Evolutionary conservation across 2,888 invertebrate genomes (phyloP).

Genomic region (Morinoia aosen): DNA sequence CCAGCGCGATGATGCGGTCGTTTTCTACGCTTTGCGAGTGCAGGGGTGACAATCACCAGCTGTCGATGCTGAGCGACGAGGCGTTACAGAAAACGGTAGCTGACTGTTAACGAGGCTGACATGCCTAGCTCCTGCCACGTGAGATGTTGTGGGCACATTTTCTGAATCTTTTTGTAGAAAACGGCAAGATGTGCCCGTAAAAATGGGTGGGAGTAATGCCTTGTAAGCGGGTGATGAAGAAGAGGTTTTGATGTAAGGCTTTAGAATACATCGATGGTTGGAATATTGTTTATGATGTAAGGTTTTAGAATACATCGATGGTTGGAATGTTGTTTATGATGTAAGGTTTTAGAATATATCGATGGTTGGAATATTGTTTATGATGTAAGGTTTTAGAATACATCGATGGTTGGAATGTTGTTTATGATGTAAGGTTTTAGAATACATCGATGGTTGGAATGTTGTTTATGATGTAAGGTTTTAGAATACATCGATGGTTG

Average conservation of each 20-base stretch:
- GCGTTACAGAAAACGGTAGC: conserved; percentile 40
- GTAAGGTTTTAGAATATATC: neutral
- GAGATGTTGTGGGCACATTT: neutral
- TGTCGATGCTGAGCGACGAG: conserved; percentile 27
- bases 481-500: too few species aligned
- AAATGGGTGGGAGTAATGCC: neutral
- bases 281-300: neutral
- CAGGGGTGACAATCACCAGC: conserved; percentile 44
- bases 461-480: too few species aligned
- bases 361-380: neutral
- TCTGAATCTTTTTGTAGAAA: neutral
- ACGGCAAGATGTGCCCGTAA: neutral
- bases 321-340: neutral
- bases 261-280: neutral
- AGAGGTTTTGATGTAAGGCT: neutral
- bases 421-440: too few species aligned
- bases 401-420: neutral
- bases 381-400: neutral
- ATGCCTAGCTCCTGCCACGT: neutral
- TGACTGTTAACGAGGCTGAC: neutral
- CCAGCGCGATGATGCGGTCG: neutral
- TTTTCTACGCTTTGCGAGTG: conserved; percentile 19
- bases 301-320: neutral
- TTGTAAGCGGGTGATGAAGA: neutral
- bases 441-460: too few species aligned